Conservation (phyloP, 2,797 vertebrate species). For the Sternotherus odoratus region DNA sequence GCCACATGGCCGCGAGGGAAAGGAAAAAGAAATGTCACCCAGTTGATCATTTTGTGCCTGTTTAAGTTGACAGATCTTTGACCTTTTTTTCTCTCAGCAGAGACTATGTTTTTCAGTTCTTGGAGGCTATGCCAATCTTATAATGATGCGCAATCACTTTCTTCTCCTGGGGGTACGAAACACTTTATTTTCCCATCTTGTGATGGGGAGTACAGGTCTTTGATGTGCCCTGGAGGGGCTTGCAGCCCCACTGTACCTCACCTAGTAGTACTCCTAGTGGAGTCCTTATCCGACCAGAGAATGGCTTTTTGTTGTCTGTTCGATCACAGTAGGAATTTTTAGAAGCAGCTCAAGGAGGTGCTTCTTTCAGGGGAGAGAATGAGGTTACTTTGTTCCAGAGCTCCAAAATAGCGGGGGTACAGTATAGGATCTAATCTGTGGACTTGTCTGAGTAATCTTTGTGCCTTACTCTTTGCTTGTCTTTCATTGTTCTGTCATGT, state of each 20-base stretch:
- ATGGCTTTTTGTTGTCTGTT: background rate
- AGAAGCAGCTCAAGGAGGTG: background rate
- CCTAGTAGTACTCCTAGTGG: background rate
- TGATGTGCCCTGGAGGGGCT: background rate
- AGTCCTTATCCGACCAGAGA: background rate
- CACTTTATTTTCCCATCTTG: background rate
- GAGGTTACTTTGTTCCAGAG: background rate
- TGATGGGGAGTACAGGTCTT: background rate
- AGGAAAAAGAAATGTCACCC: background rate
- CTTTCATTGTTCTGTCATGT: background rate
- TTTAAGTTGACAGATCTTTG: background rate
- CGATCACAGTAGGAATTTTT: background rate
- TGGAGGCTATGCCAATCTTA: slow-evolving; percentile 18
- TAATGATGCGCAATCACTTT: slow-evolving; percentile 9
- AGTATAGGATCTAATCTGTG: background rate
- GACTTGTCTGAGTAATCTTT: background rate
- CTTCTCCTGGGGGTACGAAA: background rate
- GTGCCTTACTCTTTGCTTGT: background rate
- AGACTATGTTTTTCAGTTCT: slow-evolving; percentile 27
- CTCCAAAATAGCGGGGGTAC: background rate
- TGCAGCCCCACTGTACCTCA: background rate
- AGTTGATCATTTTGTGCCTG: background rate
- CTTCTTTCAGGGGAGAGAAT: background rate
- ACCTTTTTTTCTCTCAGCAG: background rate
- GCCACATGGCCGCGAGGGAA: background rate